Evolutionary conservation across 1,140 invertebrate species (phyloP).

Genomic region (Musca vetustissima): DNA sequence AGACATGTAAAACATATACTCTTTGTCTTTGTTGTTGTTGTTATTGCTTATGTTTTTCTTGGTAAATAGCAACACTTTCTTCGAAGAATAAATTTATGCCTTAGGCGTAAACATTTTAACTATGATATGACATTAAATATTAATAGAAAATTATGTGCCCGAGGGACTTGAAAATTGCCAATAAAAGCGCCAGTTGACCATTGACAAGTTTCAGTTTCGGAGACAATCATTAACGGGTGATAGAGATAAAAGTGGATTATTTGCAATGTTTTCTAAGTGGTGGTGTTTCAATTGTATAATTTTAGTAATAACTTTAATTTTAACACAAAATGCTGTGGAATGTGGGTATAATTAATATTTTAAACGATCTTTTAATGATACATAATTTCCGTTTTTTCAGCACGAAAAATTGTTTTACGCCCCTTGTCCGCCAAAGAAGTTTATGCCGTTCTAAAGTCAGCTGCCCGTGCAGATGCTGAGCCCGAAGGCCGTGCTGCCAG

Average conservation of each 20-base stretch:
- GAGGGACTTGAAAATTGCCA: not conserved
- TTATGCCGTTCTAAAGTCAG: conserved; percentile 28
- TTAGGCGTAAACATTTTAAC: no score
- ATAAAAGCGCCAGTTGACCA: conserved; percentile 1
- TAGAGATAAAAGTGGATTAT: not conserved
- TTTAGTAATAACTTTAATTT: not conserved
- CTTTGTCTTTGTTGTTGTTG: no score
- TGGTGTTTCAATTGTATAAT: not conserved
- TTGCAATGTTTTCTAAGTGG: not conserved
- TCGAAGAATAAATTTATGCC: no score
- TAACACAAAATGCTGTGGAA: not conserved
- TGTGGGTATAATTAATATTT: not conserved
- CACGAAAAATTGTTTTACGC: conserved; percentile 26
- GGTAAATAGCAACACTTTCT: no score
- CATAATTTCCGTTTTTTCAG: not conserved
- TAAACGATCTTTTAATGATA: not conserved
- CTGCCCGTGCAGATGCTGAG: conserved; percentile 27
- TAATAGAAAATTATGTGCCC: no score
- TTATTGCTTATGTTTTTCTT: no score
- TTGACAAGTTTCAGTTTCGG: not conserved
- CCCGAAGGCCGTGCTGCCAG: conserved; percentile 35
- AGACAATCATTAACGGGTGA: not conserved
- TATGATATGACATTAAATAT: no score
- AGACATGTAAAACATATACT: no score
- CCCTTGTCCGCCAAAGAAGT: conserved; percentile 36